A percentile compares a stretch with the other conserved stretches of the same genome.
Conservation (phyloP, 2,888 invertebrate species). For the Poecilobothrus nobilitatus region DNA sequence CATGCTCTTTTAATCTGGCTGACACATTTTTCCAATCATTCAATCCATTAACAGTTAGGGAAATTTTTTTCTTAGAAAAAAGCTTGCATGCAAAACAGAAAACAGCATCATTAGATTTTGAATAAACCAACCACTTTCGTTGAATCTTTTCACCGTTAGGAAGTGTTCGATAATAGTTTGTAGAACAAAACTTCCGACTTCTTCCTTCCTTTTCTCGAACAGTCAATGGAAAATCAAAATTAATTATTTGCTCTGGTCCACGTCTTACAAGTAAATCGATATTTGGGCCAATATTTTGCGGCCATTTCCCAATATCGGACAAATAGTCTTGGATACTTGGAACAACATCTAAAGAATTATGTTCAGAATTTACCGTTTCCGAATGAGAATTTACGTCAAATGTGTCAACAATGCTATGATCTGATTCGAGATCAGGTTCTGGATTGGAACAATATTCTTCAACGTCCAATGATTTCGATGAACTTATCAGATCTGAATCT, state of each 20-base stretch:
- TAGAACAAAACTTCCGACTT: conserved; percentile 8
- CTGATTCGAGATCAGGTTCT: not conserved
- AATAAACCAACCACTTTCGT: not conserved
- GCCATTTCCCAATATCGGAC: not conserved
- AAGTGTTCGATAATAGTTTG: conserved; percentile 11
- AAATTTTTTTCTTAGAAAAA: not conserved
- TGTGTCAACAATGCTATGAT: not conserved
- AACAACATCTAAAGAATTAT: conserved; percentile 2
- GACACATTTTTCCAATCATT: conserved; percentile 8
- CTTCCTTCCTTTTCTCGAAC: conserved; percentile 9
- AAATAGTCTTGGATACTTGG: not conserved
- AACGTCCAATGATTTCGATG: not conserved
- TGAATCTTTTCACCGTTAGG: conserved; percentile 10
- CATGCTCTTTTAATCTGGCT: conserved; percentile 11
- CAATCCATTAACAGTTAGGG: conserved; percentile 5
- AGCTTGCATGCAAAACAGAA: not conserved
- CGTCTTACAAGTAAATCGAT: not conserved
- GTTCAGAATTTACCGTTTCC: not conserved
- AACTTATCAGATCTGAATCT: too few relatives aligned
- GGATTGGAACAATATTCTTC: not conserved
- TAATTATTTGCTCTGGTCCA: not conserved
- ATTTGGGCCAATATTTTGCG: not conserved
- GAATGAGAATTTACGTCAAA: not conserved
- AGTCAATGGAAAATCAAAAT: not conserved
- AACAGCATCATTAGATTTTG: not conserved